Conservation (phyloP, 2,113 vertebrate genomes). For the Chaetodon auriga region DNA sequence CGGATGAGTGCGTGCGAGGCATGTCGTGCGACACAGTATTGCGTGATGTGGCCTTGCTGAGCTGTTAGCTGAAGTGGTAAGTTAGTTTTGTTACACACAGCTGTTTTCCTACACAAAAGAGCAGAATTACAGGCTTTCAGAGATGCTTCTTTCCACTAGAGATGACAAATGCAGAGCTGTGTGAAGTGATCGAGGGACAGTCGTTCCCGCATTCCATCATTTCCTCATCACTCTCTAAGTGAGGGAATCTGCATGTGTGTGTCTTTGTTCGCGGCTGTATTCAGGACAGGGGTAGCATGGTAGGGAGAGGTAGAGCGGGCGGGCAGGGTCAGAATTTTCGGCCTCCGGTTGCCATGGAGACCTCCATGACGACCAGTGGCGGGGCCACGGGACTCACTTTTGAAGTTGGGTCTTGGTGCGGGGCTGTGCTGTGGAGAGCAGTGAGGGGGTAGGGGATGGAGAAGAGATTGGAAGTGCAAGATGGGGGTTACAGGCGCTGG, state of each 20-base stretch:
- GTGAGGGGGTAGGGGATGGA: conserved; percentile 16
- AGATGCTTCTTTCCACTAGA: background rate
- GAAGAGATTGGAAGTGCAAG: conserved; percentile 37
- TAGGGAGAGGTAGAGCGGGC: conserved; percentile 55
- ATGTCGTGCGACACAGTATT: conserved; percentile 27
- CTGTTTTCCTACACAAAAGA: conserved; percentile 31
- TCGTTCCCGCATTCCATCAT: conserved; percentile 11
- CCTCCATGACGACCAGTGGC: conserved; percentile 73
- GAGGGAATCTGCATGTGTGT: conserved; percentile 14
- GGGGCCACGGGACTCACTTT: conserved; percentile 58
- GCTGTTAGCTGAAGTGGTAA: conserved; percentile 36
- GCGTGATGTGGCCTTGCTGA: background rate
- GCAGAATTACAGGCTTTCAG: background rate
- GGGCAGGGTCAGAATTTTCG: conserved; percentile 66
- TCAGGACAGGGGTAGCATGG: conserved; percentile 59
- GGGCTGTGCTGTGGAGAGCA: conserved; percentile 40
- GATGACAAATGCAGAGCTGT: background rate
- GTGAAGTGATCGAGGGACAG: conserved; percentile 7
- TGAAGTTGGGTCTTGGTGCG: conserved; percentile 56
- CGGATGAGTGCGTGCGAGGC: background rate
- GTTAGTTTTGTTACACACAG: background rate
- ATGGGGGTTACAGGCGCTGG: conserved; percentile 24
- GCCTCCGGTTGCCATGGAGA: conserved; percentile 77
- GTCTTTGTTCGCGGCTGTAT: conserved; percentile 61
- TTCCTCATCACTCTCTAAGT: conserved; percentile 4